phyloP scores from a whole-genome alignment of 1,140 invertebrate genomes.

The Cotesia chilonis region DNA sequence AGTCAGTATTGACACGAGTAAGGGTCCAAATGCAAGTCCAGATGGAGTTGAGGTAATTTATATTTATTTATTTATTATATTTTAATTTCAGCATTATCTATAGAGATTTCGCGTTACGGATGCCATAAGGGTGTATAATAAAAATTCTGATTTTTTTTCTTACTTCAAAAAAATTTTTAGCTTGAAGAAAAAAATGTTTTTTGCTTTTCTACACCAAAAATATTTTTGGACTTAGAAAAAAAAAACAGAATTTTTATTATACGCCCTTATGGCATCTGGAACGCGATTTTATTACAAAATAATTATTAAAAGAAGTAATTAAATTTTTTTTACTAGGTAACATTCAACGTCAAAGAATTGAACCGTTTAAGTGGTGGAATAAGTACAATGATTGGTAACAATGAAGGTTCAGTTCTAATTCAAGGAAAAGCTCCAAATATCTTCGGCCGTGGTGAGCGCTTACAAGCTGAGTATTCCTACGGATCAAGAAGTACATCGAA shows the following conservation, averaged over 20 bases:
- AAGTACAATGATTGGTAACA: constrained; percentile 84
- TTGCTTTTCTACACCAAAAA: too few species aligned
- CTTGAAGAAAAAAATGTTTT: too few species aligned
- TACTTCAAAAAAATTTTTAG: too few species aligned
- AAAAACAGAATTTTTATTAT: too few species aligned
- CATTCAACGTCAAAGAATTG: constrained; percentile 82
- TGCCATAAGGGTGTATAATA: too few species aligned
- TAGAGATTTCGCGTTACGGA: too few species aligned
- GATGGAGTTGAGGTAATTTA: constrained; percentile 79
- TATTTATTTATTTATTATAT: not conserved
- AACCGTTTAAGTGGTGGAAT: constrained; percentile 80
- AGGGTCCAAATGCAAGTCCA: constrained; percentile 73
- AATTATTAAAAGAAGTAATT: not conserved
- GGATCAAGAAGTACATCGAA: constrained; percentile 77
- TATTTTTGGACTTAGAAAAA: too few species aligned
- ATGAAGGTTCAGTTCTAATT: constrained; percentile 82
- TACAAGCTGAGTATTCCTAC: constrained; percentile 80
- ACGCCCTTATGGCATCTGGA: too few species aligned
- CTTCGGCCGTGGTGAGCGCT: constrained; percentile 80
- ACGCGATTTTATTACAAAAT: too few species aligned
- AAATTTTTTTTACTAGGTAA: constrained; percentile 69
- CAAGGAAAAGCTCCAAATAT: constrained; percentile 80
- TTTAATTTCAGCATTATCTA: too few species aligned
- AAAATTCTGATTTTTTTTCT: too few species aligned
- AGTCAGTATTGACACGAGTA: constrained; percentile 84